Conservation (phyloP, 2,888 invertebrate genomes). For the Adelognathus sp. region DNA sequence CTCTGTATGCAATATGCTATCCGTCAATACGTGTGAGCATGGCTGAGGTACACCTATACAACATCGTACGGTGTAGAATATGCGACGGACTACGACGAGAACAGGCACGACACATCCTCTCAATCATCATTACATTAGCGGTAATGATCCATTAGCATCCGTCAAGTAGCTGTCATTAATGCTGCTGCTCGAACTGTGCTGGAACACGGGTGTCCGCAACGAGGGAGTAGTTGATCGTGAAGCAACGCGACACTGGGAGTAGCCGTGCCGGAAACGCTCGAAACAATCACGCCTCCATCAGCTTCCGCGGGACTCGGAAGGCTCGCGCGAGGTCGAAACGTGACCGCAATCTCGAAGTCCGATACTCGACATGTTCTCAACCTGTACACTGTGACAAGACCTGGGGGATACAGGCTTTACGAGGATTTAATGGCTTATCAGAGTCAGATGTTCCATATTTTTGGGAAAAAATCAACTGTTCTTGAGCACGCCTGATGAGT, state of each 20-base stretch:
- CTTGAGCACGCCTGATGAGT: no score
- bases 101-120: slow-evolving; percentile 70
- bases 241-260: slow-evolving; percentile 56
- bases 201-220: slow-evolving; percentile 51
- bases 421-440: not conserved
- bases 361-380: not conserved
- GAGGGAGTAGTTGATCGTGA: slow-evolving; percentile 65
- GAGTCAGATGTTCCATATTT: not conserved
- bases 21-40: not conserved
- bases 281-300: slow-evolving; percentile 69
- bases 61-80: slow-evolving; percentile 9
- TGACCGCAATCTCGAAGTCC: slow-evolving; percentile 57
- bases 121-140: slow-evolving; percentile 77
- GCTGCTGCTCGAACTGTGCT: slow-evolving; percentile 61
- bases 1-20: not conserved
- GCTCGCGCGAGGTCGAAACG: slow-evolving; percentile 38
- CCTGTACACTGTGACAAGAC: not conserved
- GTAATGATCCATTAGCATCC: slow-evolving; percentile 76
- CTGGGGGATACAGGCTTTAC: not conserved
- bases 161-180: slow-evolving; percentile 76
- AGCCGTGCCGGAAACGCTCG: slow-evolving; percentile 67
- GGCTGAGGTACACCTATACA: slow-evolving; percentile 5
- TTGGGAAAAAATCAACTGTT: not conserved
- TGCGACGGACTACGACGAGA: slow-evolving; percentile 43
- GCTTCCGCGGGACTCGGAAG: slow-evolving; percentile 60